Evolutionary conservation across 2,113 vertebrate species (phyloP).

Genomic region (Cyanoliseus patagonus): DNA sequence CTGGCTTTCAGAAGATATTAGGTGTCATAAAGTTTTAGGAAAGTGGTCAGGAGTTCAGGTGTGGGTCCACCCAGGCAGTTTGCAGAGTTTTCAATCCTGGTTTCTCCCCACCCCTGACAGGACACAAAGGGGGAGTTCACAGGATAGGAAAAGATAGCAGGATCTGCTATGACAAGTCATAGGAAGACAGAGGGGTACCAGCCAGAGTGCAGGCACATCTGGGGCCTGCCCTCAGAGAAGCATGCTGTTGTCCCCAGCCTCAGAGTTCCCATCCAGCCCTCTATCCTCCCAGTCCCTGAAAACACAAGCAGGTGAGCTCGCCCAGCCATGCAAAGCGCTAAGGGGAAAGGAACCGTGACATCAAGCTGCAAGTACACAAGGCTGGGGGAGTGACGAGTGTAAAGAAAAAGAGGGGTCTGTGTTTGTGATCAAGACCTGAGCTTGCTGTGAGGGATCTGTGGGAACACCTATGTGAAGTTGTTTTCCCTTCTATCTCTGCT

Average conservation of each 20-base stretch:
- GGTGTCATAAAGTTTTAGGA: not conserved
- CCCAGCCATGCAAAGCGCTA: not conserved
- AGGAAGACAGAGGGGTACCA: not conserved
- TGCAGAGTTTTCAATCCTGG: not conserved
- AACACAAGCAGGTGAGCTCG: not conserved
- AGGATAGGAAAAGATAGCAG: not conserved
- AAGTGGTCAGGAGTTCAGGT: not conserved
- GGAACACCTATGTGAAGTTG: accelerated
- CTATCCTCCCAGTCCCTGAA: not conserved
- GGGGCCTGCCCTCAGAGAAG: not conserved
- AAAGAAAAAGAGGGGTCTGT: not conserved
- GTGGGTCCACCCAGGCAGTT: not conserved
- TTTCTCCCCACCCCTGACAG: accelerated
- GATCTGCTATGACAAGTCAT: not conserved
- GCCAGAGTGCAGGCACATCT: not conserved
- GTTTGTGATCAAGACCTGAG: not conserved
- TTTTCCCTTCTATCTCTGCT: not conserved
- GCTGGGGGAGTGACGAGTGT: no score
- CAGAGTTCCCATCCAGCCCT: not conserved
- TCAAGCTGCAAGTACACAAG: not conserved
- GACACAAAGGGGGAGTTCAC: not conserved
- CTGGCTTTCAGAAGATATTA: not conserved
- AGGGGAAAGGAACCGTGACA: not conserved
- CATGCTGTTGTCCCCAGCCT: not conserved
- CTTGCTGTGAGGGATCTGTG: not conserved